Evolutionary conservation across 2,797 vertebrate species (phyloP).

Genomic region (Paedocypris micromegethes): DNA sequence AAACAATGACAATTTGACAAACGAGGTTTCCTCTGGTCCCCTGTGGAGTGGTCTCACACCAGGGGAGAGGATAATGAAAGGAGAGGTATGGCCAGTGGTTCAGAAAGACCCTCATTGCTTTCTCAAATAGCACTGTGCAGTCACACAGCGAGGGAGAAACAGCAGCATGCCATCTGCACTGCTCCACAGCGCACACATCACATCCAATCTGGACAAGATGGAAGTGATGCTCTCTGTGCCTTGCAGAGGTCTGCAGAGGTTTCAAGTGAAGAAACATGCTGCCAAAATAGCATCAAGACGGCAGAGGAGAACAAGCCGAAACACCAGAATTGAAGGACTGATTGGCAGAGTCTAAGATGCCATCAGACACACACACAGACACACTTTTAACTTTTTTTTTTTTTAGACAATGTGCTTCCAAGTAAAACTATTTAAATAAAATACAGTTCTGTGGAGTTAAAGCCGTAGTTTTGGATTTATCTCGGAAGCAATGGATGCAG

Average conservation of each 20-base stretch:
- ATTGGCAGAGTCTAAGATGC: constrained; percentile 9
- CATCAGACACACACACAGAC: background rate
- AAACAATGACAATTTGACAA: constrained; percentile 44
- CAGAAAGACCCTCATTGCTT: constrained; percentile 44
- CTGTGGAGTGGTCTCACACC: constrained; percentile 40
- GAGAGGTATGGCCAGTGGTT: constrained; percentile 42
- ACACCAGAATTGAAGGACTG: constrained; percentile 14
- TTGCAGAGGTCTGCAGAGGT: constrained; percentile 34
- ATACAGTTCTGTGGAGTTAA: no score
- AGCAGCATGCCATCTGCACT: constrained; percentile 29
- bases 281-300: constrained; percentile 33
- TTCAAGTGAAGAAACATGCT: constrained; percentile 41
- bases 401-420: no score
- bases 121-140: constrained; percentile 34
- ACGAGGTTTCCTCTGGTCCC: constrained; percentile 38
- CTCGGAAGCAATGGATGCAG: no score
- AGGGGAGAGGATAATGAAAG: constrained; percentile 48
- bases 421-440: no score
- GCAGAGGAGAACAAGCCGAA: background rate
- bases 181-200: constrained; percentile 45
- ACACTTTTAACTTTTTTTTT: no score
- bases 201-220: constrained; percentile 47
- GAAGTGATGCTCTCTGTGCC: constrained; percentile 25
- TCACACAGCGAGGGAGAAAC: constrained; percentile 37
- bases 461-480: no score